These are phyloP conservation scores for Baccha elongata DNA, from an alignment of 2,888 invertebrate genomes.

Conservation along the genomic window DNA sequence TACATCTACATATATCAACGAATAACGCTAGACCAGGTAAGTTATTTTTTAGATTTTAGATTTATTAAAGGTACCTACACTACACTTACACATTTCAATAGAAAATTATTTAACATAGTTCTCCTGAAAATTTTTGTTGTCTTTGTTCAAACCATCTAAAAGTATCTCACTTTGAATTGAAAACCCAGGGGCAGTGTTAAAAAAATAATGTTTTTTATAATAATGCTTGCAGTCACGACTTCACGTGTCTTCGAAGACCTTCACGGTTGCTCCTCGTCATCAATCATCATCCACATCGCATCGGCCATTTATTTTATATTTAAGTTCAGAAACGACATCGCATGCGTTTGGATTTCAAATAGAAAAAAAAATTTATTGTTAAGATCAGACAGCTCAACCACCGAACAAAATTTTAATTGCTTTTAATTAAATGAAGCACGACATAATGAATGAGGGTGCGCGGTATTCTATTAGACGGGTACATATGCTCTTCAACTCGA, in stretches of 20 bases:
- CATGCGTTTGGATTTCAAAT: conserved; percentile 36
- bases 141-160: background rate
- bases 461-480: background rate
- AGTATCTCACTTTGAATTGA: conserved; percentile 2
- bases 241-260: conserved; percentile 53
- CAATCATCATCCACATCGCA: conserved; percentile 25
- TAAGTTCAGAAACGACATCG: conserved; percentile 14
- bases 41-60: conserved; percentile 55
- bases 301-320: background rate
- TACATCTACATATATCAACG: background rate
- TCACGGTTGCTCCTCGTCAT: conserved; percentile 36
- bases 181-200: conserved; percentile 19
- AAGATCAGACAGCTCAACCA: conserved; percentile 40
- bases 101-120: conserved; percentile 3
- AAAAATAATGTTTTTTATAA: conserved; percentile 2
- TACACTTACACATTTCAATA: conserved; percentile 57
- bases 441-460: conserved; percentile 42
- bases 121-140: background rate
- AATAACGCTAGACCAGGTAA: background rate
- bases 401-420: conserved; percentile 39
- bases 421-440: conserved; percentile 53
- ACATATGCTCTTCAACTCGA: background rate
- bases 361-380: conserved; percentile 13
- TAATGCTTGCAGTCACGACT: conserved; percentile 48
- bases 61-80: too few species aligned